Conservation (phyloP, 2,797 vertebrate genomes). For the Danio albolineatus region DNA sequence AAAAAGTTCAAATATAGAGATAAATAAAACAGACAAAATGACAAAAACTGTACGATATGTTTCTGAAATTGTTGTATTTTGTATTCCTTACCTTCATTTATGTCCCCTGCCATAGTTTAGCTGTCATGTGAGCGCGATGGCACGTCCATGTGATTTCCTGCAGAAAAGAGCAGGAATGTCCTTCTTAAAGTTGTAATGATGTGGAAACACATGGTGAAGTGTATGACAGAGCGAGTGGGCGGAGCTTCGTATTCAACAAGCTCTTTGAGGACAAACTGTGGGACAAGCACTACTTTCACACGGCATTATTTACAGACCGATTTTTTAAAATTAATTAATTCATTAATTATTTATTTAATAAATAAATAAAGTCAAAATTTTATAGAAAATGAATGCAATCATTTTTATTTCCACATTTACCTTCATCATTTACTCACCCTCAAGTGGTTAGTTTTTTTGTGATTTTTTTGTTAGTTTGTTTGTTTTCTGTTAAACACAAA, state of each 20-base stretch:
- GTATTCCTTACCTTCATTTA: conserved; percentile 79
- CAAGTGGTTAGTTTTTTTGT: too few relatives aligned
- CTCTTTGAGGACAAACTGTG: background rate
- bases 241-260: conserved; percentile 37
- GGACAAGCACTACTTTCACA: too few relatives aligned
- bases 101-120: conserved; percentile 80
- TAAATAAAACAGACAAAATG: background rate
- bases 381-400: too few relatives aligned
- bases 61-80: background rate
- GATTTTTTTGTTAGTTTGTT: too few relatives aligned
- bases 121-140: conserved; percentile 82
- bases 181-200: conserved; percentile 76
- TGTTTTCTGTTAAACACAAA: too few relatives aligned
- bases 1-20: background rate
- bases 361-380: too few relatives aligned
- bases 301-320: too few relatives aligned
- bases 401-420: too few relatives aligned
- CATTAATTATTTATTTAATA: too few relatives aligned
- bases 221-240: conserved; percentile 33
- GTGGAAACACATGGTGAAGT: conserved; percentile 51
- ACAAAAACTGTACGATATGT: background rate
- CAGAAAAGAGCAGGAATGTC: conserved; percentile 60
- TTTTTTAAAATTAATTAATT: too few relatives aligned
- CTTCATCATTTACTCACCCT: too few relatives aligned
- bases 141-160: conserved; percentile 87